A percentile compares a stretch with the other conserved stretches of the same genome.
These are phyloP conservation scores for Andricus grossulariae DNA, from an alignment of 1,140 invertebrate species.

Conservation along the genomic window DNA sequence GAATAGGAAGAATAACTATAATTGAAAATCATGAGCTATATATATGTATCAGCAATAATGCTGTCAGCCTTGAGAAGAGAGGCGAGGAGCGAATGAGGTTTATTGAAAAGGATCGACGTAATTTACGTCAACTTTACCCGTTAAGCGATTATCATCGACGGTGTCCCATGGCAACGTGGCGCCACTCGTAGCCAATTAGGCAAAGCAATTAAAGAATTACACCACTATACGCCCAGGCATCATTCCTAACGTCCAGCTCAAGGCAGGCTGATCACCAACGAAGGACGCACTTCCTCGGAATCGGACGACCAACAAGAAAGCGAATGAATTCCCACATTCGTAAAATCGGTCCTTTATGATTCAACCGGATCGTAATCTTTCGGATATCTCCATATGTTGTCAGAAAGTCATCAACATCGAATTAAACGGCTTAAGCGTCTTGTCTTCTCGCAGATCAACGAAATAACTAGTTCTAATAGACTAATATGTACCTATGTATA, in stretches of 20 bases:
- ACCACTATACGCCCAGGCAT: slow-evolving; percentile 50
- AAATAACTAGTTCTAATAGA: slow-evolving; percentile 15
- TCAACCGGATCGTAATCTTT: slow-evolving; percentile 64
- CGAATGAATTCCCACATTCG: slow-evolving; percentile 54
- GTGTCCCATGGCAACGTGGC: slow-evolving; percentile 63
- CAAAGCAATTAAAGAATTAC: slow-evolving; percentile 74
- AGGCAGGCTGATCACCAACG: slow-evolving; percentile 41
- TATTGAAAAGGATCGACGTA: slow-evolving; percentile 57
- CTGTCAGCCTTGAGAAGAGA: slow-evolving; percentile 16
- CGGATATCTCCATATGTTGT: slow-evolving; percentile 70
- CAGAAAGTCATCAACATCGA: slow-evolving; percentile 52
- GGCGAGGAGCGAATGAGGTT: slow-evolving; percentile 37
- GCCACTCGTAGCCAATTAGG: slow-evolving; percentile 73
- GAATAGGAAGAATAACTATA: no score
- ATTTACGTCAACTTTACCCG: slow-evolving; percentile 59
- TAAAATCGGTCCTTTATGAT: slow-evolving; percentile 72
- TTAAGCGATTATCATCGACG: slow-evolving; percentile 63
- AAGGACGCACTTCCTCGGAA: slow-evolving; percentile 41
- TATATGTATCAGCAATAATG: neutral
- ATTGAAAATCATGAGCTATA: no score
- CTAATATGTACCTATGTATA: neutral
- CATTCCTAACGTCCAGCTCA: slow-evolving; percentile 46
- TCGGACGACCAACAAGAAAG: slow-evolving; percentile 42
- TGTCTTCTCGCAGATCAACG: slow-evolving; percentile 26
- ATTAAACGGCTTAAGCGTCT: slow-evolving; percentile 34